Conservation (phyloP, 2,797 vertebrate genomes). For the Tragopan temminckii region DNA sequence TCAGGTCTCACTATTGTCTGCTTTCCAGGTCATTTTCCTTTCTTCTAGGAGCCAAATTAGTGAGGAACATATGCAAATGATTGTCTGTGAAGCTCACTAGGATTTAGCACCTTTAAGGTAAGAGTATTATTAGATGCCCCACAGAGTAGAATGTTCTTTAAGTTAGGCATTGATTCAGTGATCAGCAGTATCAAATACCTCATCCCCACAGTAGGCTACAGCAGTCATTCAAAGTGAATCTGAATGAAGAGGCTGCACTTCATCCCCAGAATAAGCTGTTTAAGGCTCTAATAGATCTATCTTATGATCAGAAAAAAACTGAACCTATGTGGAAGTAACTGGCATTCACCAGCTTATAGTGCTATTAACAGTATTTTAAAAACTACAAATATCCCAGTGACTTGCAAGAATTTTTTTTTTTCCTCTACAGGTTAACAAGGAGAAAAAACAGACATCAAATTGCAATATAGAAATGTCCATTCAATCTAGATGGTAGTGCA, state of each 20-base stretch:
- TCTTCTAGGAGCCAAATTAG: neutral
- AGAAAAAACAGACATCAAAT: neutral
- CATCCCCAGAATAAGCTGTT: conserved; percentile 14
- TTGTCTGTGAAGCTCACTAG: neutral
- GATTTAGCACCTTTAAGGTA: neutral
- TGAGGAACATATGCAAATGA: neutral
- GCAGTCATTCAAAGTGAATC: neutral
- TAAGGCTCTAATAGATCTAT: conserved; percentile 10
- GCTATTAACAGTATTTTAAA: neutral
- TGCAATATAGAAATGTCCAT: neutral
- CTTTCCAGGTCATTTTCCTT: neutral
- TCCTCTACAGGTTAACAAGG: neutral
- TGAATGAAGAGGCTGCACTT: neutral
- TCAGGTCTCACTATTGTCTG: neutral
- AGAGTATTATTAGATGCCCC: neutral
- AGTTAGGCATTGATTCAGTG: neutral
- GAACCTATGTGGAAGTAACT: neutral
- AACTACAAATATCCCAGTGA: neutral
- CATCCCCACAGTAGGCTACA: neutral
- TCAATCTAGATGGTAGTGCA: neutral
- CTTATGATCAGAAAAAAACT: conserved; percentile 1
- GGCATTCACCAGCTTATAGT: neutral
- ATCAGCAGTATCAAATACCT: neutral
- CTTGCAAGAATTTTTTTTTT: neutral
- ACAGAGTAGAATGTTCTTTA: neutral